phyloP scores from a whole-genome alignment of 35 echinoderm and acorn worm species.

The Strongylocentrotus purpuratus region DNA sequence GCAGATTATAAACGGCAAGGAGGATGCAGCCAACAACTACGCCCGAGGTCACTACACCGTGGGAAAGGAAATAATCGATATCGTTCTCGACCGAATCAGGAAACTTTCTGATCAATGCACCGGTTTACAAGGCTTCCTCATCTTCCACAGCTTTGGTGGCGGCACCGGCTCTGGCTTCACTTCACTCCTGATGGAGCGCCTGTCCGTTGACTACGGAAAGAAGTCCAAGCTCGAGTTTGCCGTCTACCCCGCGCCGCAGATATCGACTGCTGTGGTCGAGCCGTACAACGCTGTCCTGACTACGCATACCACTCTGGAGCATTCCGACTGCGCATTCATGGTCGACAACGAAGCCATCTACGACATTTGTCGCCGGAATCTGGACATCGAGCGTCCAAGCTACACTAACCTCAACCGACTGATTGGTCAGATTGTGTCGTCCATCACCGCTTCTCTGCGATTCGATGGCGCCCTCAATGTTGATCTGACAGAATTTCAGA shows the following conservation, averaged over 20 bases:
- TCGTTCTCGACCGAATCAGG: constrained; percentile 14
- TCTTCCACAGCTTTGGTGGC: constrained; percentile 52
- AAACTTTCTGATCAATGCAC: constrained; percentile 49
- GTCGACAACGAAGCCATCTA: constrained; percentile 59
- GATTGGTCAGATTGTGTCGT: constrained; percentile 49
- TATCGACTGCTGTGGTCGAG: constrained; percentile 61
- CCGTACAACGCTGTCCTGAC: constrained; percentile 60
- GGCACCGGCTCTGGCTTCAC: constrained; percentile 60
- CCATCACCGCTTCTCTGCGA: constrained; percentile 67
- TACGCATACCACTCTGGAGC: constrained; percentile 50
- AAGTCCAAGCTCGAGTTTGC: constrained; percentile 56
- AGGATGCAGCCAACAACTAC: constrained; percentile 37
- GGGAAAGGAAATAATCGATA: constrained; percentile 6
- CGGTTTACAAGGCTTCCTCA: constrained; percentile 60
- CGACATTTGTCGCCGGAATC: constrained; percentile 50
- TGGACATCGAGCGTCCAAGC: constrained; percentile 50
- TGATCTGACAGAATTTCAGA: constrained; percentile 74
- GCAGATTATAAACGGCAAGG: constrained; percentile 19
- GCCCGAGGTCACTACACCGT: constrained; percentile 22
- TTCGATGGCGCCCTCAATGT: constrained; percentile 76
- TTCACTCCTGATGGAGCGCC: constrained; percentile 57
- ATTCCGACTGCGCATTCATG: constrained; percentile 56
- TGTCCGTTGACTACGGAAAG: constrained; percentile 57
- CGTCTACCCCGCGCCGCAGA: constrained; percentile 62
- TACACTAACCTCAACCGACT: constrained; percentile 47